Percentiles rank a stretch among this genome's conserved stretches.
Conservation (phyloP, 2,113 vertebrate species). For the Ahaetulla prasina region DNA sequence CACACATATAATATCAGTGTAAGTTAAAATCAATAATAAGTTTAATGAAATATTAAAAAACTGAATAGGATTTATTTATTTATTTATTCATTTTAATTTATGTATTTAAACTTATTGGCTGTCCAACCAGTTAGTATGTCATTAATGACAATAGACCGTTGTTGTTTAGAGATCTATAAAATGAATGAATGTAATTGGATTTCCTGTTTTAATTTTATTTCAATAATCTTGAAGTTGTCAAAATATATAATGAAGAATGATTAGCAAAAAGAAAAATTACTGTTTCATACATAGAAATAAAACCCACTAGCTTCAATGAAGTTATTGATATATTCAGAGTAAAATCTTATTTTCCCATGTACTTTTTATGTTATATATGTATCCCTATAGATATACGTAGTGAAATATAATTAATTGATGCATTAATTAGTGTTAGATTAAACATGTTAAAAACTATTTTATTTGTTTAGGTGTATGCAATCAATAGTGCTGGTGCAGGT, state of each 20-base stretch:
- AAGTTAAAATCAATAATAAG: slow-evolving; percentile 42
- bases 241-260: neutral
- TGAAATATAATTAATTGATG: neutral
- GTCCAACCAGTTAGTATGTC: neutral
- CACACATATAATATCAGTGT: slow-evolving; percentile 89
- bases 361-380: neutral
- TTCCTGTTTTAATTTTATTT: neutral
- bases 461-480: slow-evolving; percentile 80
- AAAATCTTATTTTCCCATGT: neutral
- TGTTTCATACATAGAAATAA: neutral
- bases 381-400: neutral
- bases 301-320: neutral
- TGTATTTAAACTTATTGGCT: neutral
- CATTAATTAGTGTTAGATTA: neutral
- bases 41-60: neutral
- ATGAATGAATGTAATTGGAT: neutral
- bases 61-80: neutral
- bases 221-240: neutral
- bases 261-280: neutral
- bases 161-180: neutral
- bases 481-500: slow-evolving; percentile 87
- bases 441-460: neutral
- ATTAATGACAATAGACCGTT: neutral
- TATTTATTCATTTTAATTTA: neutral
- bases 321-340: neutral